These are phyloP conservation scores for Trissolcus brochymenae DNA, from an alignment of 2,888 invertebrate species.

Conservation along the genomic window DNA sequence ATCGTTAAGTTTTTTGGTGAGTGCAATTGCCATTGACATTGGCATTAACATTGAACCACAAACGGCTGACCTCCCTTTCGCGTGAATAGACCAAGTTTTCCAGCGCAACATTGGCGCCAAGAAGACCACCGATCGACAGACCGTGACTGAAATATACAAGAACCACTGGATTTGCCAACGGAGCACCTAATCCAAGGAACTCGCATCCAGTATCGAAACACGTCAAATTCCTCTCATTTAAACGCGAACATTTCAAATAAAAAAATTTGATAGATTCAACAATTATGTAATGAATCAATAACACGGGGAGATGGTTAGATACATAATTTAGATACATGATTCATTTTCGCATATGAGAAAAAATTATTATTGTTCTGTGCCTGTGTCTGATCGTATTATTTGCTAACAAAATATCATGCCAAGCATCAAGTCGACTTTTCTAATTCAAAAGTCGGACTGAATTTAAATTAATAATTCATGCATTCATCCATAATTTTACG, in stretches of 20 bases:
- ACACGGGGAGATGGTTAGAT: constrained; percentile 24
- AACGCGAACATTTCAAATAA: constrained; percentile 49
- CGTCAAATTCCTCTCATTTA: constrained; percentile 42
- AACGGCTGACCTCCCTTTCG: constrained; percentile 45
- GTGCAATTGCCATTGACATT: constrained; percentile 22
- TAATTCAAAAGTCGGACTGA: constrained; percentile 1
- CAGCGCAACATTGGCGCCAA: constrained; percentile 48
- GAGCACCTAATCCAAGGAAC: constrained; percentile 61
- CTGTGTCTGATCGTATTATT: constrained; percentile 19
- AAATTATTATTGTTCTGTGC: constrained; percentile 26
- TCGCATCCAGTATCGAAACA: constrained; percentile 53
- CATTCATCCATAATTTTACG: too few species aligned
- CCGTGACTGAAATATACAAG: constrained; percentile 74
- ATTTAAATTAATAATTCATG: neutral
- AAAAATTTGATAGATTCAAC: constrained; percentile 13
- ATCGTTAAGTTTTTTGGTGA: neutral
- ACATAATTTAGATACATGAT: constrained; percentile 48
- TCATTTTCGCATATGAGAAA: constrained; percentile 26
- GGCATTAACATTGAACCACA: constrained; percentile 40
- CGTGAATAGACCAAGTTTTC: constrained; percentile 47
- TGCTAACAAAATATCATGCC: constrained; percentile 14
- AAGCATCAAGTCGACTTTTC: neutral
- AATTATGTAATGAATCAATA: neutral
- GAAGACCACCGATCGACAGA: constrained; percentile 60
- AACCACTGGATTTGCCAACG: constrained; percentile 69